These are phyloP conservation scores for Neodiprion fabricii DNA, from an alignment of 1,140 invertebrate species.

Conservation along the genomic window DNA sequence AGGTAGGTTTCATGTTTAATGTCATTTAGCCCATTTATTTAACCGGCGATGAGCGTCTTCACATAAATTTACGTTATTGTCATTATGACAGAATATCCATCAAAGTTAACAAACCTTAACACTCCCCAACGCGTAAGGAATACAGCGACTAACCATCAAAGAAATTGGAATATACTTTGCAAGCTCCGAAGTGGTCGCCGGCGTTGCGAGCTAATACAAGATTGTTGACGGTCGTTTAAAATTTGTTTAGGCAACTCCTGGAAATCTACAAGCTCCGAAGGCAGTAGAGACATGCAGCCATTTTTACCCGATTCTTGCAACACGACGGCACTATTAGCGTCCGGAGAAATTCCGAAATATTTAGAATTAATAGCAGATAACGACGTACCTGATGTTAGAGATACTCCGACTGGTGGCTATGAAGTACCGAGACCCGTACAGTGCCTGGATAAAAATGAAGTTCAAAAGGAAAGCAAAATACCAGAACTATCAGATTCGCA, in stretches of 20 bases:
- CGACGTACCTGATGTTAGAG: constrained; percentile 45
- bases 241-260: constrained; percentile 52
- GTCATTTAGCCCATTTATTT: constrained; percentile 9
- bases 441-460: constrained; percentile 26
- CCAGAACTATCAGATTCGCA: constrained; percentile 21
- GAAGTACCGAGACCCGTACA: constrained; percentile 64
- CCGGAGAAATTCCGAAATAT: constrained; percentile 61
- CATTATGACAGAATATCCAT: neutral
- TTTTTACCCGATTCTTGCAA: constrained; percentile 51
- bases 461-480: constrained; percentile 17
- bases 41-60: neutral
- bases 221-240: neutral
- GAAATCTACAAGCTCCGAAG: constrained; percentile 55
- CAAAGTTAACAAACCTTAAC: neutral
- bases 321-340: constrained; percentile 35
- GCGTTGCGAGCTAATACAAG: no score
- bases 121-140: no score
- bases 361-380: constrained; percentile 62
- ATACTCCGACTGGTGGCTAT: constrained; percentile 63
- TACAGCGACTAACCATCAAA: no score
- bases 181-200: no score
- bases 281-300: constrained; percentile 53
- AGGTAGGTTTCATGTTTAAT: constrained; percentile 59
- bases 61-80: neutral
- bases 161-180: no score